Percentiles rank a stretch among this genome's conserved stretches.
These are phyloP conservation scores for Takifugu flavidus DNA, from an alignment of 2,113 vertebrate species.

Conservation along the genomic window DNA sequence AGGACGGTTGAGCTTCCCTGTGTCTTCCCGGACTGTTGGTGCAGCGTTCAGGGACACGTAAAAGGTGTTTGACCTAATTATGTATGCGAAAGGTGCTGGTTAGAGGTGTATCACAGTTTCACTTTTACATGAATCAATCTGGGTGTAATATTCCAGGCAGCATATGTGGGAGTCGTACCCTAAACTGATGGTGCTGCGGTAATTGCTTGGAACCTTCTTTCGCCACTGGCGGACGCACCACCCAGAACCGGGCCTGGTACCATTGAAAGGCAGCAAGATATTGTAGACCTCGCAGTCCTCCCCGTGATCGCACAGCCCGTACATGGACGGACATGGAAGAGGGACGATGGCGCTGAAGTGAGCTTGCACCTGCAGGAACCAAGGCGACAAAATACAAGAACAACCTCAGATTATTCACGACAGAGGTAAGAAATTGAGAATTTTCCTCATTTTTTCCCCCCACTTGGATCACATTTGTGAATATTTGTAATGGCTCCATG, in stretches of 20 bases:
- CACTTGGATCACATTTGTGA: too few species aligned
- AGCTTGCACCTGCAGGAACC: conserved; percentile 57
- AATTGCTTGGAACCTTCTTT: conserved; percentile 52
- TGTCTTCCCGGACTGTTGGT: conserved; percentile 51
- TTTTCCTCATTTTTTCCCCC: too few species aligned
- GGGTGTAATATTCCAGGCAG: neutral
- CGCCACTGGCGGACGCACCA: conserved; percentile 75
- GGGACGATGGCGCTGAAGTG: conserved; percentile 56
- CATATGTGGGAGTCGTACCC: conserved; percentile 42
- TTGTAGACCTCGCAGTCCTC: conserved; percentile 48
- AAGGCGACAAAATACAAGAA: neutral
- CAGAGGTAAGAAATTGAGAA: too few species aligned
- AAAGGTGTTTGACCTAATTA: conserved; percentile 35
- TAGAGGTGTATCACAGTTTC: neutral
- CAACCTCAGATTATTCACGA: neutral
- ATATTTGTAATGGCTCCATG: too few species aligned
- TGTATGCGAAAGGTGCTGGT: neutral
- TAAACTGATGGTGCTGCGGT: conserved; percentile 33
- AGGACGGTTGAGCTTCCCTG: conserved; percentile 60
- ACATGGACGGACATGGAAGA: conserved; percentile 37
- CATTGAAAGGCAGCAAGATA: conserved; percentile 34
- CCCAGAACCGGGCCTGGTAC: conserved; percentile 44
- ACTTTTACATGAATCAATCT: neutral
- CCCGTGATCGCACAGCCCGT: conserved; percentile 36
- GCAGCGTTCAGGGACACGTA: conserved; percentile 49